phyloP scores from a whole-genome alignment of 2,888 invertebrate genomes.

The Ochropacha duplaris region DNA sequence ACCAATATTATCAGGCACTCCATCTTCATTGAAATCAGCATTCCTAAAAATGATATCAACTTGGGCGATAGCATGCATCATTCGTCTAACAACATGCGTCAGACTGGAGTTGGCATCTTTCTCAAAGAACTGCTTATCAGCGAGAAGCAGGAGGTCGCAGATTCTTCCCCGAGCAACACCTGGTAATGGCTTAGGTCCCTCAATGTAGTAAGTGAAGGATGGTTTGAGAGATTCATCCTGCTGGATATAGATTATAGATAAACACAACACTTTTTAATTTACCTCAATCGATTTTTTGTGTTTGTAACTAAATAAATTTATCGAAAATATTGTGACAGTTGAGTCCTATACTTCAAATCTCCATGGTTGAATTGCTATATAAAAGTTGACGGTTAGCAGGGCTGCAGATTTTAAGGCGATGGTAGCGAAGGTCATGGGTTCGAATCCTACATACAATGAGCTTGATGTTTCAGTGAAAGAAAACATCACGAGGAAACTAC shows the following conservation, averaged over 20 bases:
- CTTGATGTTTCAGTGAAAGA: too few relatives aligned
- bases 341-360: too few relatives aligned
- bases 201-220: conserved; percentile 56
- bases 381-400: too few relatives aligned
- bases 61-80: conserved; percentile 77
- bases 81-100: conserved; percentile 65
- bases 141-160: conserved; percentile 74
- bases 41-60: conserved; percentile 80
- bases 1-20: conserved; percentile 80
- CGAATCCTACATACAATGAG: too few relatives aligned
- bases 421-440: too few relatives aligned
- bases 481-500: too few relatives aligned
- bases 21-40: conserved; percentile 80
- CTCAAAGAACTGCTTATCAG: conserved; percentile 74
- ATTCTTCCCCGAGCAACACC: conserved; percentile 62
- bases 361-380: too few relatives aligned
- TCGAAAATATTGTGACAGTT: too few relatives aligned
- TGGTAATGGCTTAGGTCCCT: conserved; percentile 37
- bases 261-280: background rate
- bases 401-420: too few relatives aligned
- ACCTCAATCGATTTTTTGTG: too few relatives aligned
- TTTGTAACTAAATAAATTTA: too few relatives aligned
- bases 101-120: conserved; percentile 72
- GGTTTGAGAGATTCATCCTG: conserved; percentile 30
- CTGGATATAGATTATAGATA: background rate